Percentiles rank a stretch among this genome's conserved stretches.
Conservation (phyloP, 2,888 invertebrate species). For the Drosophila anomalata region DNA sequence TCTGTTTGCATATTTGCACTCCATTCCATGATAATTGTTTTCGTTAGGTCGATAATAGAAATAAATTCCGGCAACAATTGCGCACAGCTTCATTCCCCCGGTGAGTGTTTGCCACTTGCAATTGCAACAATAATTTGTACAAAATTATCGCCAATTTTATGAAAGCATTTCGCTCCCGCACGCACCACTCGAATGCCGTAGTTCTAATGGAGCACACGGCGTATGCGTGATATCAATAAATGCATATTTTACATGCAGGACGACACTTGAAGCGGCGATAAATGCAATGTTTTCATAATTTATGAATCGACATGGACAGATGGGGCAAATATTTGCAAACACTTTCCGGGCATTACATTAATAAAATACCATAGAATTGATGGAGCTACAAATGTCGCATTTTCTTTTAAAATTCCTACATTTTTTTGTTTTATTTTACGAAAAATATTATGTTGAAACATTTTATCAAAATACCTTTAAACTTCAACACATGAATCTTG, state of each 20-base stretch:
- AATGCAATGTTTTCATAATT: slow-evolving; percentile 57
- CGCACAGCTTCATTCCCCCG: slow-evolving; percentile 26
- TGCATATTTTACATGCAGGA: slow-evolving; percentile 37
- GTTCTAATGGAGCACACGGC: slow-evolving; percentile 46
- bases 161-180: slow-evolving; percentile 54
- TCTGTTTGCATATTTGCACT: slow-evolving; percentile 73
- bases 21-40: slow-evolving; percentile 71
- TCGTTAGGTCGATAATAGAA: slow-evolving; percentile 62
- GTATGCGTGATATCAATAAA: slow-evolving; percentile 58
- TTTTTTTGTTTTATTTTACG: too few species aligned
- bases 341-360: slow-evolving; percentile 40
- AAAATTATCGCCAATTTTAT: slow-evolving; percentile 74
- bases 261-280: slow-evolving; percentile 45
- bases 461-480: too few species aligned
- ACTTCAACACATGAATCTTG: too few species aligned
- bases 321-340: slow-evolving; percentile 46
- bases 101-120: slow-evolving; percentile 36
- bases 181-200: background rate
- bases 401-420: slow-evolving; percentile 2
- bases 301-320: slow-evolving; percentile 49
- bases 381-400: slow-evolving; percentile 17
- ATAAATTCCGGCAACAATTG: slow-evolving; percentile 63
- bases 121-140: slow-evolving; percentile 72
- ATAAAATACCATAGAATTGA: slow-evolving; percentile 42
- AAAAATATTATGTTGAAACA: too few species aligned